These are phyloP conservation scores for Liodrosophila aerea DNA, from an alignment of 2,888 invertebrate genomes.

Conservation along the genomic window DNA sequence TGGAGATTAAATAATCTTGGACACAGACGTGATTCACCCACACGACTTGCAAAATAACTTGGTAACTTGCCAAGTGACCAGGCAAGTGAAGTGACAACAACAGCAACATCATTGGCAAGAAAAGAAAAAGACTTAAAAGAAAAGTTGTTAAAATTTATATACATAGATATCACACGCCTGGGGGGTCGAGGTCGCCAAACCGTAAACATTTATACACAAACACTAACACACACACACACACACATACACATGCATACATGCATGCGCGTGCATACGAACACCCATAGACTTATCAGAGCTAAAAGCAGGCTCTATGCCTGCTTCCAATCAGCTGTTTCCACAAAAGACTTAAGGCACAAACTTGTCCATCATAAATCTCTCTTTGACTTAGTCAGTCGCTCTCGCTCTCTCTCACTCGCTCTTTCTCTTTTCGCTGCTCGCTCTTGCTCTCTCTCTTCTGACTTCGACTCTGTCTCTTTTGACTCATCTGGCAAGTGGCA, in stretches of 20 bases:
- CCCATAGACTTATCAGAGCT: background rate
- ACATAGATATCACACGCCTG: slow-evolving; percentile 62
- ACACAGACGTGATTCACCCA: slow-evolving; percentile 2
- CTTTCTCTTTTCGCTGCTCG: slow-evolving; percentile 17
- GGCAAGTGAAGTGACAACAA: slow-evolving; percentile 55
- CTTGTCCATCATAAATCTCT: slow-evolving; percentile 72
- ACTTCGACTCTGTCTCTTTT: slow-evolving; percentile 2
- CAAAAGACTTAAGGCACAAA: slow-evolving; percentile 72
- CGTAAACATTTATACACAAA: slow-evolving; percentile 61
- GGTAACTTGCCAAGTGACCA: background rate
- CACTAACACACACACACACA: slow-evolving; percentile 14
- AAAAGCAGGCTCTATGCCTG: slow-evolving; percentile 2
- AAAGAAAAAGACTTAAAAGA: slow-evolving; percentile 48
- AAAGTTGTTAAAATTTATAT: slow-evolving; percentile 62
- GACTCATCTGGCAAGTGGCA: slow-evolving; percentile 47
- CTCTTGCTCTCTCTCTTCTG: slow-evolving; percentile 32
- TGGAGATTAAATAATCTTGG: slow-evolving; percentile 70
- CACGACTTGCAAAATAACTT: slow-evolving; percentile 13
- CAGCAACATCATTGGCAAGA: slow-evolving; percentile 11
- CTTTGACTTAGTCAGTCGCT: slow-evolving; percentile 34
- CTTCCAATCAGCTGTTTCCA: slow-evolving; percentile 68
- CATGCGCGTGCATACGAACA: slow-evolving; percentile 6
- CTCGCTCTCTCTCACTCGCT: slow-evolving; percentile 26
- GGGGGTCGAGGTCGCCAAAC: slow-evolving; percentile 73
- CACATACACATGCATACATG: slow-evolving; percentile 4